Evolutionary conservation across 2,113 vertebrate species (phyloP).

Genomic region (Micronycteris hirsuta): DNA sequence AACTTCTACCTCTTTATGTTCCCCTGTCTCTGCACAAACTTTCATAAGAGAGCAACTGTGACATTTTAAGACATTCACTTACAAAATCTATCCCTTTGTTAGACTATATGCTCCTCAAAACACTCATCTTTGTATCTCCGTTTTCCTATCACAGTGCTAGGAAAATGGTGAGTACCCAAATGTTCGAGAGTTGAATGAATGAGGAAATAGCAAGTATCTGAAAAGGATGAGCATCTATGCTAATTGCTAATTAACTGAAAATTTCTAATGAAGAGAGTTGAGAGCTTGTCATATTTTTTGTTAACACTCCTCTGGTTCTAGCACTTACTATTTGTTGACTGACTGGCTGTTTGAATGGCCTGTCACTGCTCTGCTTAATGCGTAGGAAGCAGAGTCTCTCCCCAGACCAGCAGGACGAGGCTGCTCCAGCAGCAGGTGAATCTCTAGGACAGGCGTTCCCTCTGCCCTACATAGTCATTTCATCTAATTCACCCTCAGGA

Average conservation of each 20-base stretch:
- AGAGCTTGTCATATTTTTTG: not conserved
- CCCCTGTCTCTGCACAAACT: not conserved
- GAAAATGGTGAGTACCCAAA: not conserved
- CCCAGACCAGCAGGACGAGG: too few species aligned
- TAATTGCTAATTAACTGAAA: not conserved
- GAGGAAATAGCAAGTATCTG: not conserved
- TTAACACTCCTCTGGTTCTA: not conserved
- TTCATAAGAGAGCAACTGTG: not conserved
- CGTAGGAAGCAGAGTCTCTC: not conserved
- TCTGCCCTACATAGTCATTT: not conserved
- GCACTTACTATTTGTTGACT: not conserved
- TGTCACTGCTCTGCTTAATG: not conserved
- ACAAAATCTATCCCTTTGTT: not conserved
- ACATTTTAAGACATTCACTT: not conserved
- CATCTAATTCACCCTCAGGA: not conserved
- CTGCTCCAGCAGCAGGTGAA: not conserved
- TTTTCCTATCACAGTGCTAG: not conserved
- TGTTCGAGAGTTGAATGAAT: not conserved
- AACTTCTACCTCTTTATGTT: not conserved
- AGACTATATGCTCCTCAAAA: not conserved
- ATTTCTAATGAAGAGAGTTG: not conserved
- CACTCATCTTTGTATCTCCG: not conserved
- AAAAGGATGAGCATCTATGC: not conserved
- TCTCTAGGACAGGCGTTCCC: not conserved
- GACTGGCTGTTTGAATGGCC: not conserved